Evolutionary conservation across 2,888 invertebrate genomes (phyloP), one percentile per base, ranked within the genome.

Genomic region (Alentia gelatinosa): DNA sequence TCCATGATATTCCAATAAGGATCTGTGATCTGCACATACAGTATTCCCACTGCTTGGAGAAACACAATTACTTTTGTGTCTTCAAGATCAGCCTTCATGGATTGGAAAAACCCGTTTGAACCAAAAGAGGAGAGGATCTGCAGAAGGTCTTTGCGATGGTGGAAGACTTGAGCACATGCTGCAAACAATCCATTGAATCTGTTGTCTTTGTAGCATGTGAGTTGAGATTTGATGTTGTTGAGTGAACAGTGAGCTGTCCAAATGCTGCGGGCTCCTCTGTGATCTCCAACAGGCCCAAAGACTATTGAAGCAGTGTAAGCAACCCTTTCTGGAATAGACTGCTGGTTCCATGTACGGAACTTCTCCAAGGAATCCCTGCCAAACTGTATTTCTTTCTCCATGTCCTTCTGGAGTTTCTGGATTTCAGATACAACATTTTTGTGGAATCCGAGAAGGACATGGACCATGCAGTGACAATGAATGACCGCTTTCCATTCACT

Each of bases 1-100:
- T 50, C 50, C 33, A 88, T 50, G 40, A 88, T 26, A 88, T 88
- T 88, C 88, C 88, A 88, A 26, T 50, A 88, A 30, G 88, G 88
- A 1, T 35, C 50, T n/a, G 88, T 88, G n/a, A 88, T 50, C 50
- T 88, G 47, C 4, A 88, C 50, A 88, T 30, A 88, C 47, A 88
- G 30, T 23, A 88, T 88, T 1, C 47, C 88, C 47, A 88, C 1
- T 5, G 88, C 88, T 88, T 88, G 50, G 47, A 88, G 47, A n/a
- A 88, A 88, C 19, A 88, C 50, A 23, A 50, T 26, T 19, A 26
- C 88, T 12, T 26, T 88, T 30, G 88, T 42, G 35, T 50, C 47
- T 33, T 88, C 50, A 23, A 47, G 88, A 50, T 88, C 88, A 23
- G 88, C 88, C 35, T 26, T 88, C 33, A 88, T 1, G n/a, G 88